Percentiles rank a stretch among this genome's conserved stretches.
phyloP scores from a whole-genome alignment of 1,140 invertebrate species.

The Drosophila arizonae region DNA sequence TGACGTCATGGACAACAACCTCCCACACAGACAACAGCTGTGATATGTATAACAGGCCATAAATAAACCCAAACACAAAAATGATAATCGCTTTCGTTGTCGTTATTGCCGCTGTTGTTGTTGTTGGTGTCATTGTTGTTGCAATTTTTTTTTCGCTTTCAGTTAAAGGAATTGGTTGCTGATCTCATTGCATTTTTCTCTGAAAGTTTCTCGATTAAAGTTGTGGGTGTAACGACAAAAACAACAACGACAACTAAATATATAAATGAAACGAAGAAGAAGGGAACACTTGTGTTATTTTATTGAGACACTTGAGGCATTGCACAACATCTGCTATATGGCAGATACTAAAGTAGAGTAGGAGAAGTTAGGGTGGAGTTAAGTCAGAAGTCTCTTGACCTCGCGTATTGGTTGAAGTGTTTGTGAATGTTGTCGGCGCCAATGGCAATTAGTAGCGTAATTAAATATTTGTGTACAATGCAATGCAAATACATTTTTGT shows the following conservation, averaged over 20 bases:
- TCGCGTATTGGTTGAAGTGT: slow-evolving; percentile 45
- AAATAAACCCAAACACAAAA: slow-evolving; percentile 54
- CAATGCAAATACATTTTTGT: slow-evolving; percentile 14
- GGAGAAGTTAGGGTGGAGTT: not conserved
- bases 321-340: slow-evolving; percentile 47
- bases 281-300: slow-evolving; percentile 37
- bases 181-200: slow-evolving; percentile 74
- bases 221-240: slow-evolving; percentile 38
- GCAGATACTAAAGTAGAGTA: not conserved
- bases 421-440: slow-evolving; percentile 26
- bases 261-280: not conserved
- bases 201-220: slow-evolving; percentile 46
- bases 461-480: slow-evolving; percentile 72
- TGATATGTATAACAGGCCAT: slow-evolving; percentile 70
- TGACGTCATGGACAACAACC: slow-evolving; percentile 69
- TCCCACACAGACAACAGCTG: slow-evolving; percentile 55
- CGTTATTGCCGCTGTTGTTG: slow-evolving; percentile 39
- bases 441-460: slow-evolving; percentile 75
- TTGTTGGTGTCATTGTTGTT: slow-evolving; percentile 17
- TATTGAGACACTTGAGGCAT: slow-evolving; percentile 45
- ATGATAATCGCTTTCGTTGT: slow-evolving; percentile 37
- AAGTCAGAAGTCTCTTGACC: slow-evolving; percentile 69
- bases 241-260: slow-evolving; percentile 3
- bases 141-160: slow-evolving; percentile 20
- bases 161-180: slow-evolving; percentile 35